Evolutionary conservation across 2,888 invertebrate genomes (phyloP), one percentile per base, ranked within the genome.

Genomic region (Prosapia bicincta): DNA sequence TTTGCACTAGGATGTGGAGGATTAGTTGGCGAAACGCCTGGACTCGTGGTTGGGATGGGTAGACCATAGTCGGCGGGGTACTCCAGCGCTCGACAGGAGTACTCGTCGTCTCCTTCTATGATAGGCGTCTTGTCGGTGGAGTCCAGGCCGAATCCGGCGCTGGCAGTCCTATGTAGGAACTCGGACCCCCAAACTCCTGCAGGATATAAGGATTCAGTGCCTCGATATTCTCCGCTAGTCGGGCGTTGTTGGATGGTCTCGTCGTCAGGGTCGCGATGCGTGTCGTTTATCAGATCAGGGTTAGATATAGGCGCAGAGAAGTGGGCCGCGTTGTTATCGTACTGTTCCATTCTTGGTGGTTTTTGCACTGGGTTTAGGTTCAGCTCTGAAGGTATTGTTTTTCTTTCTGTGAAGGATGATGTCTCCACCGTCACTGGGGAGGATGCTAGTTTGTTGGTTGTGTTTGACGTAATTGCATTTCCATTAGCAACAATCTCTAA

Each of bases 261-360:
- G 0, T 84, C 83, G 77, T 88, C 88, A 23, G 85, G 86, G 77
- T 87, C 87, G 77, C 89, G 89, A 83, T 91, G 89, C 3, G 94
- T 94, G 83, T 95, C 95, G 82, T 93, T 93, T 82, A 95, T 95
- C 79, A 95, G 87, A 84, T 95, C 95, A 1, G 95, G 95, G 84
- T 95, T 94, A 82, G 95, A 94, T 81, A 79, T 90, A 89, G 79
- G 91, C 90, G 80, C 92, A 20, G 75, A 76, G 71, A 80, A 79
- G 88, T 30, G 90, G 54, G 91, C 90, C 65, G 92, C 90, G 32
- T 71, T 65, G 23, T 71, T 78, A 75, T 69, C 78, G 77, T 76
- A 74, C 20, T 72, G 74, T 26, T 74, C 74, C 32, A 68, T 78
- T 30, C 77, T 74, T 1, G 75, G 78, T 3, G 78, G 79, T 69